Conservation (phyloP, 2,797 vertebrate genomes). For the Toxotes lorentzi region DNA sequence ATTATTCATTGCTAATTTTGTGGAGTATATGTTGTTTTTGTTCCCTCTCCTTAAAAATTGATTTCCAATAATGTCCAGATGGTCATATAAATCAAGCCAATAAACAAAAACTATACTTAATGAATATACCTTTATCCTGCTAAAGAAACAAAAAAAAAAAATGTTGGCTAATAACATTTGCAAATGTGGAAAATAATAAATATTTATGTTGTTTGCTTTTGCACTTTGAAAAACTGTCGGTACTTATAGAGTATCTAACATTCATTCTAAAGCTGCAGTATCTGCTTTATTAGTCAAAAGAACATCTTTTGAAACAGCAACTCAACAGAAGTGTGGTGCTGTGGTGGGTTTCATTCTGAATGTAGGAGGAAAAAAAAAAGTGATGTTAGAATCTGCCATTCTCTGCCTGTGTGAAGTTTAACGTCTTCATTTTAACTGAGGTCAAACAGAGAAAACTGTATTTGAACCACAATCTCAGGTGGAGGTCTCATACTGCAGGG, state of each 20-base stretch:
- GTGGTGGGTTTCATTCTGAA: not conserved
- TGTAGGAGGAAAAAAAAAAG: not conserved
- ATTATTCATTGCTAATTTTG: conserved; percentile 69
- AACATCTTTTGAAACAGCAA: not conserved
- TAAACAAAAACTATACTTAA: conserved; percentile 28
- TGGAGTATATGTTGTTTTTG: conserved; percentile 58
- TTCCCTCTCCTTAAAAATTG: conserved; percentile 37
- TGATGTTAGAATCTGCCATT: not conserved
- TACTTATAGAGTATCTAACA: not conserved
- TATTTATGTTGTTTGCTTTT: not conserved
- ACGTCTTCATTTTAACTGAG: not conserved
- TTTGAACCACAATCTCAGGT: not conserved
- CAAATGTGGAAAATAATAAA: not conserved
- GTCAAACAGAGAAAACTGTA: not conserved
- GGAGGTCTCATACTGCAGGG: not conserved
- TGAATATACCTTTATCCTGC: not conserved
- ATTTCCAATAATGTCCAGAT: conserved; percentile 57
- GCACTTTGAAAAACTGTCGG: not conserved
- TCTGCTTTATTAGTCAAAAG: not conserved
- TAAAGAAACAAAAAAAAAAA: not conserved
- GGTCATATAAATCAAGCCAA: conserved; percentile 31
- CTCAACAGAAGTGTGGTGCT: not conserved
- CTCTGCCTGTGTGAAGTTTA: not conserved
- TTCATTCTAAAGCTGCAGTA: not conserved
- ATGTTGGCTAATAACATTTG: not conserved